Conservation (phyloP, 2,888 invertebrate genomes). For the Julus scandinavius region DNA sequence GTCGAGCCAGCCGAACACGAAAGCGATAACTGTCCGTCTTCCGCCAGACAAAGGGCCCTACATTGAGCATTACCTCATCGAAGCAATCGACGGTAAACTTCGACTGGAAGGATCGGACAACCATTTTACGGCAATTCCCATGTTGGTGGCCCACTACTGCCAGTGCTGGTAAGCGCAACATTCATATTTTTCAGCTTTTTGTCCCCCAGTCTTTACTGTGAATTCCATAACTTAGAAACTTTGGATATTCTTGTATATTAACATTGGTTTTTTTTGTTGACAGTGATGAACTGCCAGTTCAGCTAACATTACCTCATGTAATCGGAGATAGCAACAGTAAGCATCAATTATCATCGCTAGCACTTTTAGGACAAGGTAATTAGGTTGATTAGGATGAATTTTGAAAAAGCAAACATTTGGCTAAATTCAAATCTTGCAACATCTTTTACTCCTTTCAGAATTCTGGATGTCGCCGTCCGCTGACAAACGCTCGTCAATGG, state of each 20-base stretch:
- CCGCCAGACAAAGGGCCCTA: conserved; percentile 88
- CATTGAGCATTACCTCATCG: conserved; percentile 96
- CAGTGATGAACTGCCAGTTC: conserved; percentile 92
- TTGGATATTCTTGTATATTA: no score
- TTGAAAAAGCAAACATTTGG: no score
- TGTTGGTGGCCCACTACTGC: conserved; percentile 92
- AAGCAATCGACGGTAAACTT: conserved; percentile 78
- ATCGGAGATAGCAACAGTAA: conserved; percentile 88
- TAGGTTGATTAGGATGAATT: background rate
- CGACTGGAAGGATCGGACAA: conserved; percentile 94
- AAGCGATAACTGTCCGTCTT: conserved; percentile 93
- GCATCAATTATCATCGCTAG: conserved; percentile 89
- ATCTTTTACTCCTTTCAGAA: conserved; percentile 61
- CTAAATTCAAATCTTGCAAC: no score
- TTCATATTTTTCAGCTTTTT: no score
- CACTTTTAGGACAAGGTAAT: conserved; percentile 78
- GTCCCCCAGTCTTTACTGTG: no score
- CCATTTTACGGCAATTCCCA: conserved; percentile 91
- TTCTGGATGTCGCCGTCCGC: conserved; percentile 63
- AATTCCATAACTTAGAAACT: no score
- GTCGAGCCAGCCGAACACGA: conserved; percentile 91
- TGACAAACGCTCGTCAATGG: background rate
- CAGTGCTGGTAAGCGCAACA: conserved; percentile 79
- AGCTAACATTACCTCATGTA: conserved; percentile 84
- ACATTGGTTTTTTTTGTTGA: background rate